A percentile compares a stretch with the other conserved stretches of the same genome.
phyloP scores from a whole-genome alignment of 2,888 invertebrate genomes.

The Spicauda simplicius region DNA sequence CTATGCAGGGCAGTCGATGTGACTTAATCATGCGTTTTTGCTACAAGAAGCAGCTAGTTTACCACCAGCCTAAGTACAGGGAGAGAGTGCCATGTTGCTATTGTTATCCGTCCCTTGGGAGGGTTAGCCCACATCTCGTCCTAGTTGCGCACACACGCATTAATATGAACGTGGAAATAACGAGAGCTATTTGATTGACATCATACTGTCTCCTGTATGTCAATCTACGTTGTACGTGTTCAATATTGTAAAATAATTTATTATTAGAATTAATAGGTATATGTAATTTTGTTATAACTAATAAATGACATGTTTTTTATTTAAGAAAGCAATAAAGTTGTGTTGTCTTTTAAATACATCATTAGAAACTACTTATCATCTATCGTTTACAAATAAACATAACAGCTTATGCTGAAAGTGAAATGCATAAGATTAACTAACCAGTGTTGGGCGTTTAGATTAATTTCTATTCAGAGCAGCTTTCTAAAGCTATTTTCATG shows the following conservation, averaged over 20 bases:
- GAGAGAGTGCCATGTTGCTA: constrained; percentile 63
- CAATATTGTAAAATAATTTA: background rate
- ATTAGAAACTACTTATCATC: constrained; percentile 41
- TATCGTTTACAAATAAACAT: constrained; percentile 6
- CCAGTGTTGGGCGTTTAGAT: constrained; percentile 67
- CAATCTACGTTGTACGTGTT: background rate
- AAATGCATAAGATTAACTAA: constrained; percentile 67
- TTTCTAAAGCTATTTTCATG: constrained; percentile 72
- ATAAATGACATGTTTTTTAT: background rate
- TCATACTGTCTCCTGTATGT: background rate
- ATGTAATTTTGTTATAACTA: background rate
- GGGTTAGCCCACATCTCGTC: constrained; percentile 67
- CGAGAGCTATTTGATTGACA: constrained; percentile 34
- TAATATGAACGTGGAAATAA: constrained; percentile 43
- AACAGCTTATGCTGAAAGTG: constrained; percentile 55
- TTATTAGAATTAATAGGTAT: background rate
- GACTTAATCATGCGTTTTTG: constrained; percentile 9
- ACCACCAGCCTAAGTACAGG: constrained; percentile 27
- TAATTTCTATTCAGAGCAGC: constrained; percentile 75
- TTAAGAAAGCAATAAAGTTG: background rate
- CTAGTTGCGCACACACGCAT: constrained; percentile 73
- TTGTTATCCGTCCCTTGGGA: constrained; percentile 79
- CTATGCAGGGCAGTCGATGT: constrained; percentile 45
- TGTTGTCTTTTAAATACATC: constrained; percentile 12
- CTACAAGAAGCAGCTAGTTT: constrained; percentile 23